Evolutionary conservation across 2,113 vertebrate genomes (phyloP).

Genomic region (Grammomys dolichurus): DNA sequence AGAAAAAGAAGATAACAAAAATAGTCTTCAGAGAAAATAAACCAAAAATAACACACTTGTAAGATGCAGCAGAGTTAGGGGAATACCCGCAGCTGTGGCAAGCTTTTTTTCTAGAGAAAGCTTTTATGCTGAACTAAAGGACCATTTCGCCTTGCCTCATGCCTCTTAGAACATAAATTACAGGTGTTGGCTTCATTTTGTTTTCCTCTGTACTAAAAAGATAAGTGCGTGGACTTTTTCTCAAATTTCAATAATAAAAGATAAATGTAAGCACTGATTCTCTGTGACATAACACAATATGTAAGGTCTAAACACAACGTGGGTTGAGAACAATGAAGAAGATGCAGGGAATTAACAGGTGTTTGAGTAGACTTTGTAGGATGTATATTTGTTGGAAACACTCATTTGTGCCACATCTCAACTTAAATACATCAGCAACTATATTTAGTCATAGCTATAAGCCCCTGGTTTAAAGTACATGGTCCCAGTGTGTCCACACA

Average conservation of each 20-base stretch:
- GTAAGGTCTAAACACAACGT: not conserved
- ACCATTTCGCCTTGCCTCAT: not conserved
- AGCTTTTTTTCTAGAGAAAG: constrained; percentile 48
- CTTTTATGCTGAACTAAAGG: not conserved
- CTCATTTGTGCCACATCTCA: not conserved
- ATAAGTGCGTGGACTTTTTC: not conserved
- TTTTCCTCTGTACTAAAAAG: constrained; percentile 24
- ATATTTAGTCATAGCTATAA: not conserved
- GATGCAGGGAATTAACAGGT: not conserved
- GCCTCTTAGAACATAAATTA: not conserved
- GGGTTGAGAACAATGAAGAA: not conserved
- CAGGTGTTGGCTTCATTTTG: not conserved
- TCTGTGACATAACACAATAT: not conserved
- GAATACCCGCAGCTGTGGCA: constrained; percentile 77
- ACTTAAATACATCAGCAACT: not conserved
- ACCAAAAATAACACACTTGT: constrained; percentile 76
- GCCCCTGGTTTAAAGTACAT: constrained; percentile 53
- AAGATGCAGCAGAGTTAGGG: constrained; percentile 64
- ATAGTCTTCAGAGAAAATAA: constrained; percentile 79
- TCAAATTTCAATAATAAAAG: constrained; percentile 11
- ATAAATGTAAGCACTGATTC: not conserved
- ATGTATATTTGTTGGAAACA: constrained; percentile 4
- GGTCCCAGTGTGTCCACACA: not conserved
- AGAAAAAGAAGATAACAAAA: constrained; percentile 78
- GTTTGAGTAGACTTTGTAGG: not conserved